Percentiles rank a stretch among this genome's conserved stretches.
Conservation (phyloP, 2,797 vertebrate genomes). For the Semotilus atromaculatus region DNA sequence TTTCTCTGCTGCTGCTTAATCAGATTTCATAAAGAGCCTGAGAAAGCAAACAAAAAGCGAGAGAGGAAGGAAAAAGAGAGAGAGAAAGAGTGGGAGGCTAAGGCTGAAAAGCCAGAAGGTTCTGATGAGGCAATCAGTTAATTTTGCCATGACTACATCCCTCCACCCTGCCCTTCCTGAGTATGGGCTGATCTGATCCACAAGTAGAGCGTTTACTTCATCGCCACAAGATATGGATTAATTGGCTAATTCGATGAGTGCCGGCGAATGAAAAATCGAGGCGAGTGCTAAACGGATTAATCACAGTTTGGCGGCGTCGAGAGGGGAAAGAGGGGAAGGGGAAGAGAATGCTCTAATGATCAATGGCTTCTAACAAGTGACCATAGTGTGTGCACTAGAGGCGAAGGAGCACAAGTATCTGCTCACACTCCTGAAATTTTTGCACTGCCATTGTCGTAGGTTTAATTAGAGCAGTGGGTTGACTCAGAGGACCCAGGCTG, state of each 20-base stretch:
- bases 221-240: constrained; percentile 79
- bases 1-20: constrained; percentile 71
- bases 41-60: constrained; percentile 59
- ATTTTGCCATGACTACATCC: constrained; percentile 46
- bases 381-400: constrained; percentile 49
- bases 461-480: constrained; percentile 78
- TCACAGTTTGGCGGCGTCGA: constrained; percentile 80
- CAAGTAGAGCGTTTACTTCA: constrained; percentile 72
- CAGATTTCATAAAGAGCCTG: constrained; percentile 71
- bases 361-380: constrained; percentile 78
- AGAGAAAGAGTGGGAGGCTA: constrained; percentile 32
- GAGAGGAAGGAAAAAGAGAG: not conserved
- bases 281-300: constrained; percentile 81
- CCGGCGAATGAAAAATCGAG: constrained; percentile 70
- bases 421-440: constrained; percentile 21
- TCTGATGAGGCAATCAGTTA: constrained; percentile 57
- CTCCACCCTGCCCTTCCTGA: constrained; percentile 37
- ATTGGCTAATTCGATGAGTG: constrained; percentile 81
- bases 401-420: constrained; percentile 20
- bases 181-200: constrained; percentile 72
- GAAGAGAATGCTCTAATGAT: constrained; percentile 60
- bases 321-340: constrained; percentile 37
- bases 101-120: constrained; percentile 61
- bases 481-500: constrained; percentile 69
- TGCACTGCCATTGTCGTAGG: constrained; percentile 41